Conservation (phyloP, 2,797 vertebrate species). For the Orestias chungarensis region DNA sequence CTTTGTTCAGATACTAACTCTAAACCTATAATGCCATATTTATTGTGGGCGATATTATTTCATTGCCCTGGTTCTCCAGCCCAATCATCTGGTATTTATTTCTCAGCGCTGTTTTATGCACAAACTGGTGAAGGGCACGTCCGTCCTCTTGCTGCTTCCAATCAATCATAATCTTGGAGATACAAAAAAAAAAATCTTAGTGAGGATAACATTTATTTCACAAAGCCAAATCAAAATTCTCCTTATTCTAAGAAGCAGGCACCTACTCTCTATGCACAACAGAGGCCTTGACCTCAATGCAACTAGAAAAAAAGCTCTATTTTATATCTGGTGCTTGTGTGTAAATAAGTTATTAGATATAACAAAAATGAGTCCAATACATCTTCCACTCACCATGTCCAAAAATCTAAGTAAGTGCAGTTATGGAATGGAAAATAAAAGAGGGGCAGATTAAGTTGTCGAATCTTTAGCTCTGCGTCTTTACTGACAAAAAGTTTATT, state of each 20-base stretch:
- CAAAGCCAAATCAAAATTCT: background rate
- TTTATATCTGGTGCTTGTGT: background rate
- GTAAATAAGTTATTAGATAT: background rate
- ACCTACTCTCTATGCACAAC: background rate
- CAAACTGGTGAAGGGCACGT: background rate
- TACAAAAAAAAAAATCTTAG: background rate
- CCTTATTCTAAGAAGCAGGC: background rate
- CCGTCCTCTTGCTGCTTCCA: background rate
- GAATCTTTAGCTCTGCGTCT: conserved; percentile 1
- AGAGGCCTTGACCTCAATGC: background rate
- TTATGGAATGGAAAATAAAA: background rate
- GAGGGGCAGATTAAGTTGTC: background rate
- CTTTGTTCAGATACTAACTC: conserved; percentile 4
- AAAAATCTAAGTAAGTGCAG: conserved; percentile 7
- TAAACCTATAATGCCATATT: conserved; percentile 45
- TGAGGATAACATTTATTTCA: background rate
- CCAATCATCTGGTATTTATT: conserved; percentile 13
- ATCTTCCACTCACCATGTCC: background rate
- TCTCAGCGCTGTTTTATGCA: background rate
- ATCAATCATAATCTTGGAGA: background rate
- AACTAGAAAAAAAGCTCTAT: background rate
- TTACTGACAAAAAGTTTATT: conserved; percentile 40
- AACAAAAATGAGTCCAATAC: background rate
- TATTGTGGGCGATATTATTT: no score
- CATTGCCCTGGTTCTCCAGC: conserved; percentile 32